A percentile compares a stretch with the other conserved stretches of the same genome.
Evolutionary conservation across 2,797 vertebrate species (phyloP).

Genomic region (Clarias fuscus): DNA sequence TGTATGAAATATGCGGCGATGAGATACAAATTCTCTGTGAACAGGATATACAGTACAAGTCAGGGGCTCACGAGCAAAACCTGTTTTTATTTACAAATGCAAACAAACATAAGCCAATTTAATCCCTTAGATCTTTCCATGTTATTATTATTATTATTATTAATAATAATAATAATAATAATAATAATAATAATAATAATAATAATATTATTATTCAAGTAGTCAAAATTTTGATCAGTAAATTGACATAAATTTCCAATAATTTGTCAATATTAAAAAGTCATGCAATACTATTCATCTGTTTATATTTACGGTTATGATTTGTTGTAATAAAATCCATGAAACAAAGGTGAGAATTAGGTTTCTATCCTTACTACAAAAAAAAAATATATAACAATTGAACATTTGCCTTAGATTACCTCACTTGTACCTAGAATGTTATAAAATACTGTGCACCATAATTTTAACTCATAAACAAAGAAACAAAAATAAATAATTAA

Average conservation of each 20-base stretch:
- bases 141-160: no score
- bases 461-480: background rate
- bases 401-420: background rate
- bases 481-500: background rate
- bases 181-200: no score
- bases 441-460: background rate
- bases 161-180: no score
- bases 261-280: no score
- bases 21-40: background rate
- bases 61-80: background rate
- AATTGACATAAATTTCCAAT: no score
- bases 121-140: background rate
- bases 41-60: background rate
- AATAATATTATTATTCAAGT: no score
- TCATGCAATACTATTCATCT: no score
- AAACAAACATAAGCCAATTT: background rate
- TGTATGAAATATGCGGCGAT: background rate
- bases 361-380: background rate
- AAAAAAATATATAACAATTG: background rate
- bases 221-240: no score
- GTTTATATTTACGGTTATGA: background rate
- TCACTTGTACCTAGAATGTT: background rate
- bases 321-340: background rate
- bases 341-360: no score
- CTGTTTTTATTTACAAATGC: background rate